Conservation (phyloP, 2,888 invertebrate species). For the Amphipyra berbera region DNA sequence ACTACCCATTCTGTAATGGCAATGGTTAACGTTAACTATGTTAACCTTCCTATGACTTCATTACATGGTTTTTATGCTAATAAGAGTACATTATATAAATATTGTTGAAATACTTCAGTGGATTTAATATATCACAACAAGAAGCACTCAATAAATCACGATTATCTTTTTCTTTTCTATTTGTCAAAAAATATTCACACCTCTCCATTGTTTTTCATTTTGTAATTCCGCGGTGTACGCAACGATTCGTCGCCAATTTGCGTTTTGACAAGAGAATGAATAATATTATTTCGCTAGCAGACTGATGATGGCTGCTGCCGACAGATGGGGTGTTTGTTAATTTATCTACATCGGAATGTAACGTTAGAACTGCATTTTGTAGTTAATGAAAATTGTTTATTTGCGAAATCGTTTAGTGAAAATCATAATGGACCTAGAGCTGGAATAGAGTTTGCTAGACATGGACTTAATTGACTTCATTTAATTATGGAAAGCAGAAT, state of each 20-base stretch:
- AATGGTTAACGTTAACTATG: conserved; percentile 81
- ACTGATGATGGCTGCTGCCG: conserved; percentile 71
- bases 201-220: conserved; percentile 54
- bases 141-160: conserved; percentile 15
- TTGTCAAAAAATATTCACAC: conserved; percentile 42
- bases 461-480: conserved; percentile 21
- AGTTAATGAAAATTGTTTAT: conserved; percentile 53
- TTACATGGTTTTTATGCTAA: conserved; percentile 70
- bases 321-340: conserved; percentile 70
- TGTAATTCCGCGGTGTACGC: conserved; percentile 61
- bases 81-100: conserved; percentile 39
- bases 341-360: conserved; percentile 62
- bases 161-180: conserved; percentile 16
- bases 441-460: conserved; percentile 24
- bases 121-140: background rate
- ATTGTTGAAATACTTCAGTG: background rate
- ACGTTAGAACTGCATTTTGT: conserved; percentile 43
- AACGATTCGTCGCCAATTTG: conserved; percentile 78
- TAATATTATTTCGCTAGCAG: conserved; percentile 76
- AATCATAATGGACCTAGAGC: conserved; percentile 26
- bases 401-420: conserved; percentile 42
- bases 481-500: conserved; percentile 2
- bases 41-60: conserved; percentile 77
- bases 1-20: conserved; percentile 86
- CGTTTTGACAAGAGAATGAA: conserved; percentile 84